Percentiles rank a stretch among this genome's conserved stretches.
Conservation (phyloP, 2,888 invertebrate species). For the Boloria euphrosyne region DNA sequence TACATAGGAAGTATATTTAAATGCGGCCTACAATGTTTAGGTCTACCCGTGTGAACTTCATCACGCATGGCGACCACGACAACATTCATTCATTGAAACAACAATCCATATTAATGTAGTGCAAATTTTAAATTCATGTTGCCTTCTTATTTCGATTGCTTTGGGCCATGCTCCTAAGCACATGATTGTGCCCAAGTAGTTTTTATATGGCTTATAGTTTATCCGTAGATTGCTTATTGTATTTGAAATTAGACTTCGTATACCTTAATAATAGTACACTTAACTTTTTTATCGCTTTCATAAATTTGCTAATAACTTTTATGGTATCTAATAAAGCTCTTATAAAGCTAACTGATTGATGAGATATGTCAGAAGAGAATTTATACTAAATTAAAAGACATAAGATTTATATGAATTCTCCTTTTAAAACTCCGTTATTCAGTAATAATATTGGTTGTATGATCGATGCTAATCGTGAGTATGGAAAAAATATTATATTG, state of each 20-base stretch:
- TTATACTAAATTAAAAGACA: constrained; percentile 7
- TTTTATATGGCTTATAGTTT: constrained; percentile 71
- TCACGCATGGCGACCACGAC: constrained; percentile 78
- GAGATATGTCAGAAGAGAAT: constrained; percentile 7
- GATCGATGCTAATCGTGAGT: constrained; percentile 55
- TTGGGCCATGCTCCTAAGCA: constrained; percentile 72
- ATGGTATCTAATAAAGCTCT: constrained; percentile 32
- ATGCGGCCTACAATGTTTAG: constrained; percentile 78
- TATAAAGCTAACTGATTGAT: constrained; percentile 7
- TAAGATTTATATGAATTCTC: constrained; percentile 1
- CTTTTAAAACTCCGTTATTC: constrained; percentile 10
- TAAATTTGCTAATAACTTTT: background rate
- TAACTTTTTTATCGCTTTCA: constrained; percentile 49
- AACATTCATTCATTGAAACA: constrained; percentile 81
- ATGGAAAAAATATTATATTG: constrained; percentile 53
- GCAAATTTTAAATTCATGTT: constrained; percentile 81
- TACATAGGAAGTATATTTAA: constrained; percentile 82
- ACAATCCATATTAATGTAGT: constrained; percentile 82
- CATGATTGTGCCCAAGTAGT: constrained; percentile 78
- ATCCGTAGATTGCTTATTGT: background rate
- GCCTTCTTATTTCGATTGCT: constrained; percentile 74
- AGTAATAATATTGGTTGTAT: constrained; percentile 46
- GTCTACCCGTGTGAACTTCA: constrained; percentile 81
- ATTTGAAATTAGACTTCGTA: background rate
- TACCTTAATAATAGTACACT: background rate